phyloP scores from a whole-genome alignment of 2,888 invertebrate genomes.

The Magallana nippona region DNA sequence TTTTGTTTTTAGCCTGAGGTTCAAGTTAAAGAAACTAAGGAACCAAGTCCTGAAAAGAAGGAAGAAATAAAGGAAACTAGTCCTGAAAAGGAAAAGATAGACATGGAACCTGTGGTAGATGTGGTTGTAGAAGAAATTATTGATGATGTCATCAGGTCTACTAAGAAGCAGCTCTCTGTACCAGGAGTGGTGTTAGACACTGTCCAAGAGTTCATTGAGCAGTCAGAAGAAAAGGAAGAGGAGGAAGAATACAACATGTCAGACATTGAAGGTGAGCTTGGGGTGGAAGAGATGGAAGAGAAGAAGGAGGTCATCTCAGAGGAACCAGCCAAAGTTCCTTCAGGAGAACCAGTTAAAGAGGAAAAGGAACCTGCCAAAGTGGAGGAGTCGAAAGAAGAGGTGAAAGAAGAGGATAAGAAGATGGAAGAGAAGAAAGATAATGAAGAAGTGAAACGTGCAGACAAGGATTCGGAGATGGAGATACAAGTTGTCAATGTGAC shows the following conservation, averaged over 20 bases:
- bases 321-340: constrained; percentile 19
- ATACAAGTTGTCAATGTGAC: constrained; percentile 69
- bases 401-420: constrained; percentile 40
- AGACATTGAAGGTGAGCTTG: constrained; percentile 47
- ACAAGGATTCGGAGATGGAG: constrained; percentile 55
- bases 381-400: constrained; percentile 37
- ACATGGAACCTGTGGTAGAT: constrained; percentile 54
- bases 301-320: constrained; percentile 38
- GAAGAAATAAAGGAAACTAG: constrained; percentile 42
- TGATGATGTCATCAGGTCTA: constrained; percentile 78
- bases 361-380: constrained; percentile 36
- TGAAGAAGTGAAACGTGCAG: constrained; percentile 36
- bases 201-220: constrained; percentile 72
- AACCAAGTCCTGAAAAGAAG: constrained; percentile 49
- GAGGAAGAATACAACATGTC: constrained; percentile 45
- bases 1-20: too few relatives aligned
- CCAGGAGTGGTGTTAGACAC: constrained; percentile 77
- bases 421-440: constrained; percentile 42
- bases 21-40: neutral
- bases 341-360: neutral
- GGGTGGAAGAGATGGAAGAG: constrained; percentile 42
- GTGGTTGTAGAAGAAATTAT: constrained; percentile 76
- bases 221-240: constrained; percentile 50
- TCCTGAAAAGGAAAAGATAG: constrained; percentile 57
- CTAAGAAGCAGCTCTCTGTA: constrained; percentile 75